Evolutionary conservation across 2,888 invertebrate species (phyloP).

Genomic region (Agonopterix alstromeriana): DNA sequence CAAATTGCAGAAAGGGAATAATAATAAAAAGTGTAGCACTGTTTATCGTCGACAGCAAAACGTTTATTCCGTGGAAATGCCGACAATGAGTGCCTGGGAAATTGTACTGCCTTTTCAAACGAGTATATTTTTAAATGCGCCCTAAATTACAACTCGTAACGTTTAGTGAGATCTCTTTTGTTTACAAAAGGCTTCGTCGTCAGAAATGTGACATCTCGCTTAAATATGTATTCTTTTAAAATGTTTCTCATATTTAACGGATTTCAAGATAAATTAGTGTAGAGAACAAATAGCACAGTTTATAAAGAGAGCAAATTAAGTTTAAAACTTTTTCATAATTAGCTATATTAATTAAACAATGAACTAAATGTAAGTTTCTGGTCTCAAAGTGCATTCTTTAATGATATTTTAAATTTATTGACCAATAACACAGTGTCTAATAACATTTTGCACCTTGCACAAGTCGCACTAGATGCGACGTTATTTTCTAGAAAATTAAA

Average conservation of each 20-base stretch:
- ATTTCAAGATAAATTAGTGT: too few relatives aligned
- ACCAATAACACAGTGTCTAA: too few relatives aligned
- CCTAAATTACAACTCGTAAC: slow-evolving; percentile 32
- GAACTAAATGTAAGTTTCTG: too few relatives aligned
- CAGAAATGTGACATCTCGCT: slow-evolving; percentile 20
- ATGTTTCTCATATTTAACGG: neutral
- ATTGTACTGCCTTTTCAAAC: slow-evolving; percentile 33
- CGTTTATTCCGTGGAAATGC: slow-evolving; percentile 36
- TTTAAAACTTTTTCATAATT: too few relatives aligned
- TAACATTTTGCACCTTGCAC: too few relatives aligned
- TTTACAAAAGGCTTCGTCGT: slow-evolving; percentile 23
- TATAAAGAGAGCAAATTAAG: too few relatives aligned
- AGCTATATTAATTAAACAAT: too few relatives aligned
- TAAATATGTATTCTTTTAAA: slow-evolving; percentile 7
- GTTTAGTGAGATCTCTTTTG: slow-evolving; percentile 28
- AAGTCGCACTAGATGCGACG: slow-evolving; percentile 33
- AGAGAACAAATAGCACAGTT: too few relatives aligned
- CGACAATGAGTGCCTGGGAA: slow-evolving; percentile 32
- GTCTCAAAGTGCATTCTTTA: too few relatives aligned
- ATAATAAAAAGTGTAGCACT: slow-evolving; percentile 22
- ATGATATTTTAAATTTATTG: too few relatives aligned
- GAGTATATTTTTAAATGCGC: slow-evolving; percentile 29
- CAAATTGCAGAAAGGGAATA: slow-evolving; percentile 15
- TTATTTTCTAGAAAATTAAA: slow-evolving; percentile 34
- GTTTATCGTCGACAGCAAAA: slow-evolving; percentile 28